These are phyloP conservation scores for Amiota mariae DNA, from an alignment of 2,888 invertebrate genomes.

Conservation along the genomic window DNA sequence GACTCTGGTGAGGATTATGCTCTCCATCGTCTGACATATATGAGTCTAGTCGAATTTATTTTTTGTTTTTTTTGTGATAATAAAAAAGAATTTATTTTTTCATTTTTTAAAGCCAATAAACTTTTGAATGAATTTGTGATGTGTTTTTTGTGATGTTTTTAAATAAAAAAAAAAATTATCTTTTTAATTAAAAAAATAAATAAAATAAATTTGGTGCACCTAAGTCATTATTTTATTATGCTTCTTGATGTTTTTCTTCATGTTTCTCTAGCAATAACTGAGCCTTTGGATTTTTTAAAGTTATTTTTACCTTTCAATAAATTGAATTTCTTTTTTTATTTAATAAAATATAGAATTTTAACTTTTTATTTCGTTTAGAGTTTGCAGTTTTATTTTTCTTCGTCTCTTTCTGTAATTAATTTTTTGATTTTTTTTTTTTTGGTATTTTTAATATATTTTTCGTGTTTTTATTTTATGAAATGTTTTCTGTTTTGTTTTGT, in stretches of 20 bases:
- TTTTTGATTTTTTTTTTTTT: conserved; percentile 8
- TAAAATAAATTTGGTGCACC: conserved; percentile 50
- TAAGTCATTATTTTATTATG: conserved; percentile 27
- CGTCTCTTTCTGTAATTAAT: conserved; percentile 61
- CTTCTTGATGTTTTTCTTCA: background rate
- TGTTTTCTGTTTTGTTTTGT: background rate
- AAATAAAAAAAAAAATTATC: background rate
- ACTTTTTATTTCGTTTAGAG: conserved; percentile 32
- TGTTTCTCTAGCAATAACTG: conserved; percentile 48
- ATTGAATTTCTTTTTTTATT: conserved; percentile 48
- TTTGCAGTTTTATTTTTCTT: conserved; percentile 54
- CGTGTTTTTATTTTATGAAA: conserved; percentile 26
- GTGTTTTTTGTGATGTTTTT: background rate
- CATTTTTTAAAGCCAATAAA: conserved; percentile 23
- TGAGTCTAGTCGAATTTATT: too few species aligned
- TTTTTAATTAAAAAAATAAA: background rate
- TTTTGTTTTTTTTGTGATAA: conserved; percentile 19
- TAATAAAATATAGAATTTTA: conserved; percentile 45
- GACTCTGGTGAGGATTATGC: conserved; percentile 41
- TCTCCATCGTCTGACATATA: conserved; percentile 53
- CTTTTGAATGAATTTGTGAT: background rate
- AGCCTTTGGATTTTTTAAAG: conserved; percentile 36
- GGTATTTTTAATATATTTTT: conserved; percentile 4
- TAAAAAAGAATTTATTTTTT: conserved; percentile 20
- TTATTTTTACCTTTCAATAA: conserved; percentile 18